Conservation (phyloP, 1,140 invertebrate species). For the Pomacea maculata region DNA sequence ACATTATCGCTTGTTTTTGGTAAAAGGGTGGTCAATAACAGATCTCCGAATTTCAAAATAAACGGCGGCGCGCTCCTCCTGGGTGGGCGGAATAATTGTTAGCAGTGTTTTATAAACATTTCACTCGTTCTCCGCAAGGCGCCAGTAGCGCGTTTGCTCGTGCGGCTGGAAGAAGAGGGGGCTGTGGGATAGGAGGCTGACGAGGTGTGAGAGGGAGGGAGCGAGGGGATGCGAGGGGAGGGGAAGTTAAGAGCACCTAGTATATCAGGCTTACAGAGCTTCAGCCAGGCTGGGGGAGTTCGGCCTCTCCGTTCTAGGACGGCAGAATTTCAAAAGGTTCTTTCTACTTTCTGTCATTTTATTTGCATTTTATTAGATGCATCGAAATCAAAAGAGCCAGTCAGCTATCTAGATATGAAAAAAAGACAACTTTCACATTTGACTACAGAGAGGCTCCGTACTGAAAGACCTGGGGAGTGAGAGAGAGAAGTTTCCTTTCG, state of each 20-base stretch:
- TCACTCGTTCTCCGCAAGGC: slow-evolving; percentile 5
- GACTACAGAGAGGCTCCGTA: too few species aligned
- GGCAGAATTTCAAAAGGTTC: too few species aligned
- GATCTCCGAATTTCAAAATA: slow-evolving; percentile 55
- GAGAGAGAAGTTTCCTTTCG: too few species aligned
- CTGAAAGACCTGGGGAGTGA: too few species aligned
- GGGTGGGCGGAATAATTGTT: slow-evolving; percentile 53
- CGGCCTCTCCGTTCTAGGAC: too few species aligned
- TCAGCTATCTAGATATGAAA: too few species aligned
- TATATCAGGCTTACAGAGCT: too few species aligned
- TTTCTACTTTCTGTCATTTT: too few species aligned
- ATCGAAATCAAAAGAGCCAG: too few species aligned
- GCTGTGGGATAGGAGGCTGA: neutral
- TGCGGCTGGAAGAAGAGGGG: neutral
- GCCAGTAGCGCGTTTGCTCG: neutral
- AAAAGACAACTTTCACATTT: too few species aligned
- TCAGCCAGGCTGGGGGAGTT: too few species aligned
- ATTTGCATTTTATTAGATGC: too few species aligned
- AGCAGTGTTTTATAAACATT: slow-evolving; percentile 52
- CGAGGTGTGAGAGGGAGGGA: neutral
- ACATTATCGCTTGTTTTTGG: slow-evolving; percentile 52
- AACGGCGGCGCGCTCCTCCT: slow-evolving; percentile 39
- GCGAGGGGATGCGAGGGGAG: neutral
- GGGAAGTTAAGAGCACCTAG: neutral
- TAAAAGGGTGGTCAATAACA: slow-evolving; percentile 56